Evolutionary conservation across 2,888 invertebrate genomes (phyloP).

Genomic region (Chelonus formosanus): DNA sequence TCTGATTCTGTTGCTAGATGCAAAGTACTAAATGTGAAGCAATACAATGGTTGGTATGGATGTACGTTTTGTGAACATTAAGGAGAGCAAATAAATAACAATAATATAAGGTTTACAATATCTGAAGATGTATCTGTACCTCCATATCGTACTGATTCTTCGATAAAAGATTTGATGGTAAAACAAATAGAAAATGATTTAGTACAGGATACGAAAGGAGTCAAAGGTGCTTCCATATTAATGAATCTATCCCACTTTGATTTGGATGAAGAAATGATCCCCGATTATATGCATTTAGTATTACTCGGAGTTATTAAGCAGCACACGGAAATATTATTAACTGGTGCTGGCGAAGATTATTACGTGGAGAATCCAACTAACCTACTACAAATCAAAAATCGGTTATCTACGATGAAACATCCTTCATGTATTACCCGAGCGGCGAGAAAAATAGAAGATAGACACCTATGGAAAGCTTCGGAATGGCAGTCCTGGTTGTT

Average conservation of each 20-base stretch:
- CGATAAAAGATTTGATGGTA: too few species aligned
- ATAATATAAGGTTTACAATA: too few species aligned
- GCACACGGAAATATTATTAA: conserved; percentile 13
- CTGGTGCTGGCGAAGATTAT: conserved; percentile 19
- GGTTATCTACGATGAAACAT: conserved; percentile 20
- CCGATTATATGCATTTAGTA: conserved; percentile 26
- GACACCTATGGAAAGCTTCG: conserved; percentile 26
- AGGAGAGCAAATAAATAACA: too few species aligned
- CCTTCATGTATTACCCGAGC: conserved; percentile 28
- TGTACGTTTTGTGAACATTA: too few species aligned
- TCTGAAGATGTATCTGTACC: too few species aligned
- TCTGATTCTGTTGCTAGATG: too few species aligned
- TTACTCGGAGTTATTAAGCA: conserved; percentile 28
- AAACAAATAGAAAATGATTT: neutral
- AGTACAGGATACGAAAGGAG: conserved; percentile 6
- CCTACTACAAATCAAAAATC: conserved; percentile 22
- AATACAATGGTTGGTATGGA: too few species aligned
- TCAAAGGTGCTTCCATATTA: conserved; percentile 28
- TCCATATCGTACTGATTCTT: too few species aligned
- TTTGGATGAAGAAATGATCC: conserved; percentile 20
- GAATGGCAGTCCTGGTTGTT: conserved; percentile 33
- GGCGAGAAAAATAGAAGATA: conserved; percentile 6
- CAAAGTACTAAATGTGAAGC: too few species aligned
- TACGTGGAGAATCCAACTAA: conserved; percentile 28
- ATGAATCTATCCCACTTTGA: conserved; percentile 33